Evolutionary conservation across 2,797 vertebrate genomes (phyloP).

Genomic region (Falco cherrug): DNA sequence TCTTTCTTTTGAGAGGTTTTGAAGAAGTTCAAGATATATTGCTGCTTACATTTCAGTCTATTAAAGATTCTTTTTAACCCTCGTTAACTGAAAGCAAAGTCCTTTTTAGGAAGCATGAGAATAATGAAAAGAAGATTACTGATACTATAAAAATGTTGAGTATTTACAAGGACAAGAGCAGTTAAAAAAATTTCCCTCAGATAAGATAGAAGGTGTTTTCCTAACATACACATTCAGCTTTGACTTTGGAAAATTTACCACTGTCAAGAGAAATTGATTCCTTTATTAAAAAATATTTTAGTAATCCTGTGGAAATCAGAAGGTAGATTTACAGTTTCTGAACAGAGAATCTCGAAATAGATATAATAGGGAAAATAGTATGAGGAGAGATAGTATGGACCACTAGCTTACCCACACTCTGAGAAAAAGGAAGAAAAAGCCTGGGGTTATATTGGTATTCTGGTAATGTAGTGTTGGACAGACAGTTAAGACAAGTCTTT

Average conservation of each 20-base stretch:
- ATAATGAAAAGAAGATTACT: background rate
- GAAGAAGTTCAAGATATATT: background rate
- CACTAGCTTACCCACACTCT: background rate
- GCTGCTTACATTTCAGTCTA: background rate
- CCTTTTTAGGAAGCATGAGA: background rate
- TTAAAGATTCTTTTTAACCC: background rate
- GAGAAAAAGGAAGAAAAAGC: background rate
- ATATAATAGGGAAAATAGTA: background rate
- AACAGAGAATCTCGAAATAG: background rate
- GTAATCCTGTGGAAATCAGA: background rate
- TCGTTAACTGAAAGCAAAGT: background rate
- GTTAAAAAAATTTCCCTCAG: background rate
- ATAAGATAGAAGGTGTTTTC: background rate
- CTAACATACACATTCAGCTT: background rate
- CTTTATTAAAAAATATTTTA: background rate
- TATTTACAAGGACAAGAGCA: background rate
- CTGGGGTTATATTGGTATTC: background rate
- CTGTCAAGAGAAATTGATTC: background rate
- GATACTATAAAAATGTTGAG: background rate
- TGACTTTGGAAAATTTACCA: background rate
- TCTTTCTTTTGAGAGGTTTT: background rate
- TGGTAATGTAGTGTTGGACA: background rate
- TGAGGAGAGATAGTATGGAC: background rate
- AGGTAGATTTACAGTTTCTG: background rate
- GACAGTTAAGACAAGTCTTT: background rate